phyloP scores from a whole-genome alignment of 2,888 invertebrate genomes.

The Pseudococcus longispinus region DNA sequence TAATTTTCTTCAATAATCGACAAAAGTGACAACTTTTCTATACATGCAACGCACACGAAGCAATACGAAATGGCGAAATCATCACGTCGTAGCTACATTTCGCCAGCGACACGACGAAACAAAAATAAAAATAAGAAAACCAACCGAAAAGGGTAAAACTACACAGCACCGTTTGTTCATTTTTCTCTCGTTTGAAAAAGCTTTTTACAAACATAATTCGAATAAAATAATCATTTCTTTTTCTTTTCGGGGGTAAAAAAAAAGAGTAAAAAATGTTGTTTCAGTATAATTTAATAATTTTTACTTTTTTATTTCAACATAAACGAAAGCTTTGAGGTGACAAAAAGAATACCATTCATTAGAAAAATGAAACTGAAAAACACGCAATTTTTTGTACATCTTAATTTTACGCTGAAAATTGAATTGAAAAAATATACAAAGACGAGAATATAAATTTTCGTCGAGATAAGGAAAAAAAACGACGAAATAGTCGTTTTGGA shows the following conservation, averaged over 20 bases:
- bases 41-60: too few species aligned
- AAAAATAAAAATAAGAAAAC: background rate
- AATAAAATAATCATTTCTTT: constrained; percentile 4
- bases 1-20: too few species aligned
- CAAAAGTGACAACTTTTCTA: too few species aligned
- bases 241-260: background rate
- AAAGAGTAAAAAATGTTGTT: constrained; percentile 6
- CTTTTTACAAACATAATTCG: background rate
- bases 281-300: constrained; percentile 28
- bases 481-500: background rate
- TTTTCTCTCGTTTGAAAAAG: background rate
- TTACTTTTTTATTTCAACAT: background rate
- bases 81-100: background rate
- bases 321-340: constrained; percentile 17
- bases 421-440: background rate
- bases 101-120: background rate
- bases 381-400: background rate
- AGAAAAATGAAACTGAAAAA: background rate
- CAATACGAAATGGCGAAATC: too few species aligned
- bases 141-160: background rate
- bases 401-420: background rate
- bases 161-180: background rate
- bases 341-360: constrained; percentile 9
- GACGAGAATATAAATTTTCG: background rate
- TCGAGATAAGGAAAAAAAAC: background rate